Conservation (phyloP, 2,888 invertebrate species). For the Drosophila engyochracea region DNA sequence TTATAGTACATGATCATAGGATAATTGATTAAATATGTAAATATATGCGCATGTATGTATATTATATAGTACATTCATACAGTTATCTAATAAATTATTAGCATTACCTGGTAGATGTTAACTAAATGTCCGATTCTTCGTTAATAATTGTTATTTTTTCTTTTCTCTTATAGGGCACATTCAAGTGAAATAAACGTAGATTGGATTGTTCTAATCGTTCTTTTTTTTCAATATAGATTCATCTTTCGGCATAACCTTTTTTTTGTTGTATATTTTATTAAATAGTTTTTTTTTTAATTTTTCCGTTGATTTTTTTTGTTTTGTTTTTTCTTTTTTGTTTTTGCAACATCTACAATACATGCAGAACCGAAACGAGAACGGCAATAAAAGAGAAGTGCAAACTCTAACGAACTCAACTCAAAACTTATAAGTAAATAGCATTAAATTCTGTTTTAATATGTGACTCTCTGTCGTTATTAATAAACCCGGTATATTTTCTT, state of each 20-base stretch:
- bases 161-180: conserved; percentile 53
- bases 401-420: conserved; percentile 48
- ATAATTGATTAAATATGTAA: conserved; percentile 22
- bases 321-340: conserved; percentile 9
- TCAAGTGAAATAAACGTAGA: conserved; percentile 49
- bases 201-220: conserved; percentile 34
- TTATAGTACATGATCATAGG: conserved; percentile 52
- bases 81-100: conserved; percentile 40
- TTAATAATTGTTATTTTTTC: conserved; percentile 63
- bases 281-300: conserved; percentile 10
- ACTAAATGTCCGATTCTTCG: conserved; percentile 56
- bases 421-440: conserved; percentile 22
- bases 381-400: conserved; percentile 44
- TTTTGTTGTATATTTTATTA: conserved; percentile 4
- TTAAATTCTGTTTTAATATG: background rate
- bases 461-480: conserved; percentile 7
- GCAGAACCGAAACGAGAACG: conserved; percentile 47
- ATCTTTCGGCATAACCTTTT: background rate
- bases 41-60: conserved; percentile 30
- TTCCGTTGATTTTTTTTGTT: conserved; percentile 10
- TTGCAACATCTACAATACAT: conserved; percentile 65
- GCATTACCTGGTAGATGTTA: conserved; percentile 51
- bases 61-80: conserved; percentile 44
- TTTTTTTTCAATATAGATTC: conserved; percentile 30
- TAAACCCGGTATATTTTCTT: conserved; percentile 3